Percentiles rank a stretch among this genome's conserved stretches.
phyloP scores from a whole-genome alignment of 1,140 invertebrate species.

The Cyclargus thomasi region DNA sequence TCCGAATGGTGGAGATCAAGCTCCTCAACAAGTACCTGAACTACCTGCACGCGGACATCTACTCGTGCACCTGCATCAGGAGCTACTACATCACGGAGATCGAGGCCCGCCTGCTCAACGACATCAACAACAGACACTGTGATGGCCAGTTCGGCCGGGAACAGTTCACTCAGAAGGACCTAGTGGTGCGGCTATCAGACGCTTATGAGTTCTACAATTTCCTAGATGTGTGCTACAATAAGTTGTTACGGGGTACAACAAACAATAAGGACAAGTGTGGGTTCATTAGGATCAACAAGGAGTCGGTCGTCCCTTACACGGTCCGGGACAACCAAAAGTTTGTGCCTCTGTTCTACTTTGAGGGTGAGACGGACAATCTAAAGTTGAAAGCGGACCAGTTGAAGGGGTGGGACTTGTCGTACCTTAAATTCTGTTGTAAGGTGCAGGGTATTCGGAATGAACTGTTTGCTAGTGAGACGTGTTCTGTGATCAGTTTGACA shows the following conservation, averaged over 20 bases:
- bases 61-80: conserved; percentile 90
- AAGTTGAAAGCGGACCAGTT: conserved; percentile 89
- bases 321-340: conserved; percentile 88
- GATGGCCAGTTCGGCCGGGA: conserved; percentile 92
- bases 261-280: conserved; percentile 89
- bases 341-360: conserved; percentile 95
- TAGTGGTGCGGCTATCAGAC: conserved; percentile 90
- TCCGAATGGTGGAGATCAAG: conserved; percentile 92
- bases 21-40: conserved; percentile 89
- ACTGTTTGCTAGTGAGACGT: conserved; percentile 91
- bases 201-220: conserved; percentile 94
- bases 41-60: conserved; percentile 88
- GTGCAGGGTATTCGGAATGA: conserved; percentile 94
- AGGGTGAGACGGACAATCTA: conserved; percentile 92
- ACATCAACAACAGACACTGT: conserved; percentile 95
- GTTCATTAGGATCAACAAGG: conserved; percentile 95
- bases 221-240: conserved; percentile 90
- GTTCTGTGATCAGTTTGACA: conserved; percentile 90
- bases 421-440: conserved; percentile 95
- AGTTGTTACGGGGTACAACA: conserved; percentile 80
- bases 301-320: conserved; percentile 95
- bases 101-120: conserved; percentile 92
- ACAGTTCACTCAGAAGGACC: conserved; percentile 91
- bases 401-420: conserved; percentile 93
- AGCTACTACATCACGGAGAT: conserved; percentile 95